Evolutionary conservation across 2,888 invertebrate species (phyloP).

Genomic region (Cerceris ruficornis): DNA sequence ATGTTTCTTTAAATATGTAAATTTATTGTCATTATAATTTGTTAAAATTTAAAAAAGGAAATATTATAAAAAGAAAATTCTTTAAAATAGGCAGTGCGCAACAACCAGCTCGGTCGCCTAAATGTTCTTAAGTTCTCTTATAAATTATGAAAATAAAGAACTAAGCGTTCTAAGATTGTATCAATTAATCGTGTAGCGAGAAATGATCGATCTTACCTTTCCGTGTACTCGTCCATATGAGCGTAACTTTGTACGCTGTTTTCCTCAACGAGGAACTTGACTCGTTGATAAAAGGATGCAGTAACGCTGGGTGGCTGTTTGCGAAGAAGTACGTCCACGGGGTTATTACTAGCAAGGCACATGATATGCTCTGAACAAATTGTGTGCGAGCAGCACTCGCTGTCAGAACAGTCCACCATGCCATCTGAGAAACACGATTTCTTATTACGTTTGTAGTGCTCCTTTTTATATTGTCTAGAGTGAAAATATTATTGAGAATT

Average conservation of each 20-base stretch:
- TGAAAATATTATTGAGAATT: too few relatives aligned
- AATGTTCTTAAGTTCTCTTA: slow-evolving; percentile 52
- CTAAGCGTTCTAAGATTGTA: slow-evolving; percentile 61
- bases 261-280: slow-evolving; percentile 98
- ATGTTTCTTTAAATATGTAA: not conserved
- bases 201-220: slow-evolving; percentile 90
- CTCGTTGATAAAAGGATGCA: slow-evolving; percentile 98
- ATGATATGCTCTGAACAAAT: slow-evolving; percentile 95
- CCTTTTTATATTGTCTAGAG: not conserved
- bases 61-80: not conserved
- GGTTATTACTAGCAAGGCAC: slow-evolving; percentile 98
- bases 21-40: not conserved
- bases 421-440: slow-evolving; percentile 88
- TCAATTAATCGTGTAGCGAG: slow-evolving; percentile 51
- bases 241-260: slow-evolving; percentile 99
- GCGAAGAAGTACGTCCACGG: slow-evolving; percentile 96
- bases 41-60: not conserved
- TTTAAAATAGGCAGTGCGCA: not conserved
- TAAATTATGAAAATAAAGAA: slow-evolving; percentile 59
- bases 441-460: slow-evolving; percentile 15
- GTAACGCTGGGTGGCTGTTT: slow-evolving; percentile 98
- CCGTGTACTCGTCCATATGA: slow-evolving; percentile 98
- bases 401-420: slow-evolving; percentile 98
- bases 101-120: slow-evolving; percentile 47
- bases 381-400: slow-evolving; percentile 96